Evolutionary conservation across 2,113 vertebrate species (phyloP).

Genomic region (Trogon melanurus): DNA sequence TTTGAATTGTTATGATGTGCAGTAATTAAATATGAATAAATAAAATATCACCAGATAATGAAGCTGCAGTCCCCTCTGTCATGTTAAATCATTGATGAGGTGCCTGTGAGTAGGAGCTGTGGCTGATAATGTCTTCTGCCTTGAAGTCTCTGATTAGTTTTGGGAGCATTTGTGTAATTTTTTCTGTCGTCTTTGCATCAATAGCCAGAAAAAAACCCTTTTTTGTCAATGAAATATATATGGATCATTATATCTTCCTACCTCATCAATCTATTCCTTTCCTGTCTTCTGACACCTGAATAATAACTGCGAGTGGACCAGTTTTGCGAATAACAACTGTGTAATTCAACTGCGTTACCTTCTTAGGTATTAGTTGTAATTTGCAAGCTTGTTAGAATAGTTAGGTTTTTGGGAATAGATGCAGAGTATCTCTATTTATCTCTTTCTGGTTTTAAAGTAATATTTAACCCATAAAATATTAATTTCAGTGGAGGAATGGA

Average conservation of each 20-base stretch:
- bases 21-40: slow-evolving; percentile 68
- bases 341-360: not conserved
- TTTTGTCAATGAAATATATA: not conserved
- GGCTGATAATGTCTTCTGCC: not conserved
- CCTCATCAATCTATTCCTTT: not conserved
- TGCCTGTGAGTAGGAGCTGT: slow-evolving; percentile 24
- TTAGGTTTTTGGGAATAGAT: not conserved
- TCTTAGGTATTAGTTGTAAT: not conserved
- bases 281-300: not conserved
- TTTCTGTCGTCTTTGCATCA: not conserved
- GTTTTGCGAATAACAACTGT: not conserved
- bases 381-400: not conserved
- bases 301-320: not conserved
- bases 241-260: not conserved
- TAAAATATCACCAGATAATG: slow-evolving; percentile 59
- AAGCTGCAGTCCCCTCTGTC: slow-evolving; percentile 42
- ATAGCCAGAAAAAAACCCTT: not conserved
- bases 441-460: not conserved
- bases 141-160: not conserved
- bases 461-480: not conserved
- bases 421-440: not conserved
- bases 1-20: not conserved
- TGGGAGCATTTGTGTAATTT: not conserved
- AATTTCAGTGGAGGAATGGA: not conserved
- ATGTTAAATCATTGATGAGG: slow-evolving; percentile 62